Evolutionary conservation across 2,888 invertebrate genomes (phyloP).

Genomic region (Sarcophaga variegata): DNA sequence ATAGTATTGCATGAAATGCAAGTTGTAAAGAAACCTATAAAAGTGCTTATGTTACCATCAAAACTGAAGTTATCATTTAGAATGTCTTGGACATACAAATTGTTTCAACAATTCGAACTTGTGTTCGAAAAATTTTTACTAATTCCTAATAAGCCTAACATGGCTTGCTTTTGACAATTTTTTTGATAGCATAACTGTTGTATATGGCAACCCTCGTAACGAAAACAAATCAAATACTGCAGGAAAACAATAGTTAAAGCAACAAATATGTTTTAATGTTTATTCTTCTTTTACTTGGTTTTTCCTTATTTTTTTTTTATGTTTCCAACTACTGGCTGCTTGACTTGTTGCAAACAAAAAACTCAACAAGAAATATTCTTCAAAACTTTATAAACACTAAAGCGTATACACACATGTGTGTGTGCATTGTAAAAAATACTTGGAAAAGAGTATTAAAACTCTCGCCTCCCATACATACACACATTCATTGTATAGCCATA

Average conservation of each 20-base stretch:
- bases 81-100: too few species aligned
- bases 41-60: too few species aligned
- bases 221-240: background rate
- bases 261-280: slow-evolving; percentile 53
- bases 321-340: slow-evolving; percentile 63
- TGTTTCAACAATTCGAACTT: too few species aligned
- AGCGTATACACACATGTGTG: background rate
- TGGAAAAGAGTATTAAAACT: slow-evolving; percentile 51
- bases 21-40: too few species aligned
- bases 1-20: too few species aligned
- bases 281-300: background rate
- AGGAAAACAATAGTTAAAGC: slow-evolving; percentile 49
- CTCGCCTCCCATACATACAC: slow-evolving; percentile 16
- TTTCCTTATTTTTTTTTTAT: slow-evolving; percentile 57
- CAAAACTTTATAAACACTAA: slow-evolving; percentile 44
- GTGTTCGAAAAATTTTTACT: too few species aligned
- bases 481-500: background rate
- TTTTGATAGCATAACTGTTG: background rate
- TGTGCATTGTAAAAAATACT: background rate
- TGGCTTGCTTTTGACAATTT: too few species aligned
- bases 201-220: background rate
- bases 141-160: too few species aligned
- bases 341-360: slow-evolving; percentile 68
- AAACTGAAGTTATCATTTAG: too few species aligned
- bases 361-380: slow-evolving; percentile 59